phyloP scores from a whole-genome alignment of 2,888 invertebrate genomes.

The Lomographa bimaculata region DNA sequence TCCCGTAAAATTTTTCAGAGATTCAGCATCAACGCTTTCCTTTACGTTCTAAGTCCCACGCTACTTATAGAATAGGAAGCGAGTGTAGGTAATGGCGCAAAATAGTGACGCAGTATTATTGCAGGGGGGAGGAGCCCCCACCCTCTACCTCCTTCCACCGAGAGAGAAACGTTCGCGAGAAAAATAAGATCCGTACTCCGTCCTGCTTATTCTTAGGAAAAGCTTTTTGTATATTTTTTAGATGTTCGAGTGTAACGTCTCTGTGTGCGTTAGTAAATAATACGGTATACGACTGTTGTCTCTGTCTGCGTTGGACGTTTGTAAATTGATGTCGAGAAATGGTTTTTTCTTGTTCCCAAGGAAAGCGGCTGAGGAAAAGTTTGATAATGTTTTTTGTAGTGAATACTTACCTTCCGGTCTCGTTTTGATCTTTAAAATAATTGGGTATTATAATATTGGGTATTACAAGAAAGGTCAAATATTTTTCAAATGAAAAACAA shows the following conservation, averaged over 20 bases:
- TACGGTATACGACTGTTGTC: slow-evolving; percentile 39
- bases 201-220: slow-evolving; percentile 82
- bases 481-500: no score
- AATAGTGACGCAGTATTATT: slow-evolving; percentile 85
- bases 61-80: slow-evolving; percentile 83
- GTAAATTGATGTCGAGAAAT: slow-evolving; percentile 46
- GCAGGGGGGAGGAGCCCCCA: slow-evolving; percentile 70
- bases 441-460: no score
- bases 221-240: slow-evolving; percentile 78
- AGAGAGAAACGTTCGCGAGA: slow-evolving; percentile 83
- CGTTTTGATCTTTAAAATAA: slow-evolving; percentile 3
- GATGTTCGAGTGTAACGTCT: slow-evolving; percentile 56
- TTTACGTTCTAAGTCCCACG: slow-evolving; percentile 65
- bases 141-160: slow-evolving; percentile 56
- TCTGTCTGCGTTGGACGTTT: slow-evolving; percentile 54
- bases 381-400: slow-evolving; percentile 16
- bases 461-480: no score
- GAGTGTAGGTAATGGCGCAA: slow-evolving; percentile 84
- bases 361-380: slow-evolving; percentile 24
- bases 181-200: slow-evolving; percentile 82
- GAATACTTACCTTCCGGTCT: slow-evolving; percentile 2
- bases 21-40: slow-evolving; percentile 10
- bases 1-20: no score
- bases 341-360: slow-evolving; percentile 31
- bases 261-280: slow-evolving; percentile 71